These are phyloP conservation scores for Diploptera punctata DNA, from an alignment of 2,888 invertebrate genomes.

Conservation along the genomic window DNA sequence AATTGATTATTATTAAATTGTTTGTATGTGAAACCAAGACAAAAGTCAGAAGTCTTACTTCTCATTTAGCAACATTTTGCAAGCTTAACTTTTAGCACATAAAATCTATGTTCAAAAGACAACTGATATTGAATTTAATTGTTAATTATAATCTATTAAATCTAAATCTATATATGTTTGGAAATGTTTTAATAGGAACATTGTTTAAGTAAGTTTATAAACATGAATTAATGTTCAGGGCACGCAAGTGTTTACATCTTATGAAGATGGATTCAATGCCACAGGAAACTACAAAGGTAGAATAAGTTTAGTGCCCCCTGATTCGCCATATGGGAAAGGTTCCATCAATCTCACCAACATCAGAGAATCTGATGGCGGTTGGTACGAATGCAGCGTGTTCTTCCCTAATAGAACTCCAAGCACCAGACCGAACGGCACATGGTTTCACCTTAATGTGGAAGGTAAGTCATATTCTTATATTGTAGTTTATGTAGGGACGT, in stretches of 20 bases:
- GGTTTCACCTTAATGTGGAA: slow-evolving; percentile 87
- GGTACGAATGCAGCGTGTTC: slow-evolving; percentile 89
- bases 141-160: too few species aligned
- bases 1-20: too few species aligned
- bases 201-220: too few species aligned
- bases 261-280: slow-evolving; percentile 71
- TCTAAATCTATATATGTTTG: too few species aligned
- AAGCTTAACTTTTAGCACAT: too few species aligned
- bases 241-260: slow-evolving; percentile 81
- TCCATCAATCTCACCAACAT: slow-evolving; percentile 87
- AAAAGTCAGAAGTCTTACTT: too few species aligned
- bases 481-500: too few species aligned
- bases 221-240: slow-evolving; percentile 60
- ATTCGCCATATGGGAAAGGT: slow-evolving; percentile 65
- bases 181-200: too few species aligned
- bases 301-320: slow-evolving; percentile 66
- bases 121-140: too few species aligned
- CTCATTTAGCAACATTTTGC: too few species aligned
- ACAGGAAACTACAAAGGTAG: slow-evolving; percentile 74
- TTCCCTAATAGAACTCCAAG: slow-evolving; percentile 90
- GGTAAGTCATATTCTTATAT: slow-evolving; percentile 68
- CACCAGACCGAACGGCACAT: slow-evolving; percentile 86
- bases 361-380: slow-evolving; percentile 87
- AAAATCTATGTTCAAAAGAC: too few species aligned
- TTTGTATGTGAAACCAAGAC: too few species aligned